Percentiles rank a stretch among this genome's conserved stretches.
These are phyloP conservation scores for Nemapogon koenigi DNA, from an alignment of 2,888 invertebrate species.

Conservation along the genomic window DNA sequence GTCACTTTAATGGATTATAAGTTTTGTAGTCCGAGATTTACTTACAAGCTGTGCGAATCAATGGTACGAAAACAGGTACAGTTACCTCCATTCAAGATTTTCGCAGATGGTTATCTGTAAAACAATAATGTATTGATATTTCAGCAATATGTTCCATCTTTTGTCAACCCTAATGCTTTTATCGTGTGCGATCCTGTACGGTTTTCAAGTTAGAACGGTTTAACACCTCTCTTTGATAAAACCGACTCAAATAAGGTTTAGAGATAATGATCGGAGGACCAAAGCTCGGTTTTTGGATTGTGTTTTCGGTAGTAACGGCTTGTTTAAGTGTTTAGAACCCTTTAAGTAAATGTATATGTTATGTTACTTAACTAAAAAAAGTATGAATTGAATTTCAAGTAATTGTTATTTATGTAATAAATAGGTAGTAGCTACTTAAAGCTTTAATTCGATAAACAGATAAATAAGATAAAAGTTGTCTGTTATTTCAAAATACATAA, in stretches of 20 bases:
- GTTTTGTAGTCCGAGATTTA: constrained; percentile 15
- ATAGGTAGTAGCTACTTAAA: no score
- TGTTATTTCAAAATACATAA: no score
- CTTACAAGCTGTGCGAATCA: constrained; percentile 26
- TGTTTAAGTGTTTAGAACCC: constrained; percentile 8
- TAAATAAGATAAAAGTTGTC: no score
- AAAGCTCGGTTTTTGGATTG: constrained; percentile 5
- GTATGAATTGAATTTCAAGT: no score
- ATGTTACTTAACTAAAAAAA: no score
- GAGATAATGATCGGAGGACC: constrained; percentile 8
- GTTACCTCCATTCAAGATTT: constrained; percentile 50
- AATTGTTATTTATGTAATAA: no score
- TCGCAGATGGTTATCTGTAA: constrained; percentile 53
- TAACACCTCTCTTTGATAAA: constrained; percentile 9
- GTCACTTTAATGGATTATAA: constrained; percentile 6
- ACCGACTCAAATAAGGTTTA: constrained; percentile 5
- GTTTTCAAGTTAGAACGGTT: constrained; percentile 7
- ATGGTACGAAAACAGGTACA: constrained; percentile 45
- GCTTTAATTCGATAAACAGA: no score
- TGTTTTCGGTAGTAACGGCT: constrained; percentile 6
- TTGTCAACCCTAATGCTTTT: constrained; percentile 8
- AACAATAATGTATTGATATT: constrained; percentile 49
- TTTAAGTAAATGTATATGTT: no score
- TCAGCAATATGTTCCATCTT: constrained; percentile 26
- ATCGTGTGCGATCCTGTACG: constrained; percentile 8